Evolutionary conservation across 2,888 invertebrate genomes (phyloP), one percentile per base, ranked within the genome.

Genomic region (Hirtodrosophila cameraria): DNA sequence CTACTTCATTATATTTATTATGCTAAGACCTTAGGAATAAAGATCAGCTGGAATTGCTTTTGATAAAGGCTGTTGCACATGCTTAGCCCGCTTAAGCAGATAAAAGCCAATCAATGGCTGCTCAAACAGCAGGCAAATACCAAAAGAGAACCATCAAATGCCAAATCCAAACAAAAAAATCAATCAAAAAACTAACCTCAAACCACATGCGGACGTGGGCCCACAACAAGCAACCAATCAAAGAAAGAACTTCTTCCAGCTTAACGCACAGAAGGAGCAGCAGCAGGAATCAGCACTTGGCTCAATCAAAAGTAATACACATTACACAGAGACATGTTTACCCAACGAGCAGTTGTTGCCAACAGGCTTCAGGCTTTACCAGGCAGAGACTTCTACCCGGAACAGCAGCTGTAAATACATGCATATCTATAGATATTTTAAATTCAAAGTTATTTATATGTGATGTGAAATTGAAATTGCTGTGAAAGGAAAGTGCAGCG

Each of bases 361-460:
- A 12, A 7, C 7, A 8, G 20, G 33, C 9, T 33, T 12, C 31
- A 48, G 16, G 16, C 13, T 11, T 25, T 12, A 30, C 27, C 23
- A 23, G 23, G 23, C 23, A 23, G 8, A 5, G 8, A 5, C 23
- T 23, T 6, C 23, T 23, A 5, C 18, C 18, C 25, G 20, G 20
- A 27, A 38, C 57, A 61, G 48, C 49, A 65, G 60, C 66, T 65
- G 38, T 42, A 23, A 23, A 20, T 3, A 20, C 2, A 20, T n/a
- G 61, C 54, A 63, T 75, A 63, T 58, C 30, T 53, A 31, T 25
- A 49, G 46, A 54, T 54, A 52, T 65, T 78, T 72, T 50, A 63
- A 78, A 78, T 70, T 70, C 76, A 79, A 65, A 79, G 76, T 68
- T 85, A 82, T 85, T 85, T 85, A 66, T 69, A 85, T 79, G 61